Evolutionary conservation across 92 coral and sea anemone species (phyloP).

Genomic region (Actinostola sp.): DNA sequence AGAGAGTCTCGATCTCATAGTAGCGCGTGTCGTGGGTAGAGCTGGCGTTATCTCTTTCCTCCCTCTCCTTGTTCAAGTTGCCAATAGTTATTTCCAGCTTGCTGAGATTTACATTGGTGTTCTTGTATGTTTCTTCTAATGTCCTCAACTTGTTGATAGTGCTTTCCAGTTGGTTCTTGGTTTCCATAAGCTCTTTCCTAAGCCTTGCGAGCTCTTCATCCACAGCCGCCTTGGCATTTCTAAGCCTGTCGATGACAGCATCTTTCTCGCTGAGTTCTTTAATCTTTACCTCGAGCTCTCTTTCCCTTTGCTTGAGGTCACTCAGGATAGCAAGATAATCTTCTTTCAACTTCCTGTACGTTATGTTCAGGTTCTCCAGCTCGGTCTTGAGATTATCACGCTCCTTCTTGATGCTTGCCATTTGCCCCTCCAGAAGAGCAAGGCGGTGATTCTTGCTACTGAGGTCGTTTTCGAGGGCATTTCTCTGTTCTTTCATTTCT

Average conservation of each 20-base stretch:
- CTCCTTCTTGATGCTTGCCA: constrained; percentile 70
- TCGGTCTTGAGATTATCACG: constrained; percentile 72
- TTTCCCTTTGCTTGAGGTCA: constrained; percentile 64
- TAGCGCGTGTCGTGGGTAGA: constrained; percentile 81
- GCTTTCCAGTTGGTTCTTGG: constrained; percentile 69
- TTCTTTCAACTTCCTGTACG: constrained; percentile 71
- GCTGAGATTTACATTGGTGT: constrained; percentile 62
- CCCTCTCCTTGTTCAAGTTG: constrained; percentile 77
- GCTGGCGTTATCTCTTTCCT: constrained; percentile 79
- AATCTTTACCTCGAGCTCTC: constrained; percentile 52
- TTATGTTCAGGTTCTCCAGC: constrained; percentile 50
- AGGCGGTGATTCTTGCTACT: constrained; percentile 84
- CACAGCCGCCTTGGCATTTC: constrained; percentile 60
- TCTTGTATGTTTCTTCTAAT: constrained; percentile 73
- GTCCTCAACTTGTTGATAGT: constrained; percentile 76
- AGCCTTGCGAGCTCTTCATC: constrained; percentile 75
- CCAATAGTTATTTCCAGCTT: constrained; percentile 77
- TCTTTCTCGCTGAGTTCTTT: constrained; percentile 76
- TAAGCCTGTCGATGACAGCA: constrained; percentile 66
- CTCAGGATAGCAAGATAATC: constrained; percentile 62
- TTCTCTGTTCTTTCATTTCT: constrained; percentile 81
- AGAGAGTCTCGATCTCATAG: constrained; percentile 80
- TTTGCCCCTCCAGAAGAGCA: constrained; percentile 74
- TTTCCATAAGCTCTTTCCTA: constrained; percentile 79
- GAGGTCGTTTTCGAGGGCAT: constrained; percentile 78